These are phyloP conservation scores for Melieria omissa DNA, from an alignment of 2,888 invertebrate species.

Conservation along the genomic window DNA sequence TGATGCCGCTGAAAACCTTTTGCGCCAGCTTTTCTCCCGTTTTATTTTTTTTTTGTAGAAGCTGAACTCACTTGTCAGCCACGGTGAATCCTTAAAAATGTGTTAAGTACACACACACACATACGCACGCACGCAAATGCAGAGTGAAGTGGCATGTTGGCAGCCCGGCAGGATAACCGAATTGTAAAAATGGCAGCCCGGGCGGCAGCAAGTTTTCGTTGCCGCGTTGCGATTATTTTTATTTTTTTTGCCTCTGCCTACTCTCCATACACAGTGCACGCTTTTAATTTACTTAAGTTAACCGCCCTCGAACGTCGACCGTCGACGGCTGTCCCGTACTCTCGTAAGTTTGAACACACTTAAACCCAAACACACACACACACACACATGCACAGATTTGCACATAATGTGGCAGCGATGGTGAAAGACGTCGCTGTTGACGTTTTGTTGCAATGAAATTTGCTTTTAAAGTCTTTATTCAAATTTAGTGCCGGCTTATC, in stretches of 20 bases:
- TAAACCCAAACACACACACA: background rate
- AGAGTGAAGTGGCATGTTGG: background rate
- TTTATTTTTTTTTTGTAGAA: slow-evolving; percentile 13
- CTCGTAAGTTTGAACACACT: slow-evolving; percentile 4
- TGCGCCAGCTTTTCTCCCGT: background rate
- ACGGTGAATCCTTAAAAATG: slow-evolving; percentile 48
- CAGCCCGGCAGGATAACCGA: background rate
- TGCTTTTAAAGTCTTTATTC: too few relatives aligned
- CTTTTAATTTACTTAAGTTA: background rate
- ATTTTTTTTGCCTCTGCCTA: background rate
- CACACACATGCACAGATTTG: background rate
- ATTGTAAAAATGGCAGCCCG: background rate
- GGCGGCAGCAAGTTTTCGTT: background rate
- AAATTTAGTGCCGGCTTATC: too few relatives aligned
- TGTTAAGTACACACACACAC: slow-evolving; percentile 24
- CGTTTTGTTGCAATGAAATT: too few relatives aligned
- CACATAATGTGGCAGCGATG: too few relatives aligned
- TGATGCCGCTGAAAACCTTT: background rate
- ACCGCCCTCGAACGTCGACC: too few relatives aligned
- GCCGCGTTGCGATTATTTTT: background rate
- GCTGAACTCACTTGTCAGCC: slow-evolving; percentile 13
- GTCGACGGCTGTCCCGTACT: background rate
- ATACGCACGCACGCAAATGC: background rate
- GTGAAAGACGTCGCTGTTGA: too few relatives aligned
- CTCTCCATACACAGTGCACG: background rate